Conservation (phyloP, 2,888 invertebrate genomes). For the Pterobdella sp. region DNA sequence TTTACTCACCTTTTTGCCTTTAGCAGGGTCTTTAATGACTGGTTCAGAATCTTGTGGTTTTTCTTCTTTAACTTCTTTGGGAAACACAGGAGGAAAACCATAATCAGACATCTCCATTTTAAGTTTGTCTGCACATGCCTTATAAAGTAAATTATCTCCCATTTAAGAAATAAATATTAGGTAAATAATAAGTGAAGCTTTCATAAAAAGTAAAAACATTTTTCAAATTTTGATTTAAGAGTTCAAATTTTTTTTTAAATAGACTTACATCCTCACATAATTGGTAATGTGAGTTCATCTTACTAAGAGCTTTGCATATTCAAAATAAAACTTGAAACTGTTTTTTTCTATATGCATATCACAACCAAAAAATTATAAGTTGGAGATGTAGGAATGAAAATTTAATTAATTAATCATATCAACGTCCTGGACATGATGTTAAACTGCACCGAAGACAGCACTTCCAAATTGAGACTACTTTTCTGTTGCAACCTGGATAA, state of each 20-base stretch:
- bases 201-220: no score
- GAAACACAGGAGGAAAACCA: slow-evolving; percentile 87
- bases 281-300: no score
- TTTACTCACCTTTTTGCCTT: slow-evolving; percentile 71
- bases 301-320: no score
- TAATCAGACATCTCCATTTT: slow-evolving; percentile 82
- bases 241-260: neutral
- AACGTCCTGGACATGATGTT: no score
- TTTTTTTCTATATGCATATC: no score
- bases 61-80: slow-evolving; percentile 54
- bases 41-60: slow-evolving; percentile 45
- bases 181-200: neutral
- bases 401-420: neutral
- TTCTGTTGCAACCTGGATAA: no score
- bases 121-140: slow-evolving; percentile 91
- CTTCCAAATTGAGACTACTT: no score
- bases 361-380: neutral
- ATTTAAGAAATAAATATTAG: neutral
- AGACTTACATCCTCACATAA: no score
- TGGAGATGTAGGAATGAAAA: neutral
- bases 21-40: slow-evolving; percentile 72
- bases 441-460: no score
- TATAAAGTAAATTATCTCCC: neutral
- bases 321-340: no score
- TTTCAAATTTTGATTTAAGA: neutral